Evolutionary conservation across 30 jellyfish, hydroid and myxozoan species (phyloP), one percentile per base, ranked within the genome.

Genomic region (Aurelia aurita complex sp. Pacific): DNA sequence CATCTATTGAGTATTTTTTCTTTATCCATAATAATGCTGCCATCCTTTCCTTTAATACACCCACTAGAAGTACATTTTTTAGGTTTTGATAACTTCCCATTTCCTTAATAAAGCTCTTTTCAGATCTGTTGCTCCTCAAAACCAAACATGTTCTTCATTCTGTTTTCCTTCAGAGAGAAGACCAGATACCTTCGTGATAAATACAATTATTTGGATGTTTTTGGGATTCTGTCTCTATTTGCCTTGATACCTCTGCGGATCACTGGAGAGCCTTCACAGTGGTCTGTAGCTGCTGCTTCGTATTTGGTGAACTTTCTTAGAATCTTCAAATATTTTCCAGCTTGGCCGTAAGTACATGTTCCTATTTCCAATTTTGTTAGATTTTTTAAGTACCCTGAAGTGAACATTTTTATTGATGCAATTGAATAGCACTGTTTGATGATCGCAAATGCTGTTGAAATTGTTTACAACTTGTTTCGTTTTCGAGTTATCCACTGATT

Each of bases 221-320:
- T 71, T 73, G 98, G 98, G 32, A 53, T 88, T 18, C 19, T 88
- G 35, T 54, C 74, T 42, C 53, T 94, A 23, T 79, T 88, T 29
- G 74, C 61, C 61, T 32, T 88, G 36, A 85, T 94, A n/a, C 97
- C 97, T 7, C 61, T 77, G 80, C 54, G 95, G 69, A 8, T 76
- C 34, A 12, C 13, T 17, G 64, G 62, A 1, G 36, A 5, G 17
- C 15, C 62, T 5, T 64, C 80, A 14, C 95, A 91, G 67, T 91
- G 97, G 97, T 33, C 85, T 55, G 83, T 89, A 32, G 93, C 96
- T 14, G 82, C 96, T 34, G 85, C 74, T 60, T 95, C 97, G 10
- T 94, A 43, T 69, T 73, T 94, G 40, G 83, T 94, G 85, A 94
- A 94, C 76, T 88, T 88, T 78, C 38, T 88, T 34, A 36, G 98